Base-by-base conservation (phyloP, 1,140 invertebrate genomes). In the Zaprionus tsacasi region DNA sequence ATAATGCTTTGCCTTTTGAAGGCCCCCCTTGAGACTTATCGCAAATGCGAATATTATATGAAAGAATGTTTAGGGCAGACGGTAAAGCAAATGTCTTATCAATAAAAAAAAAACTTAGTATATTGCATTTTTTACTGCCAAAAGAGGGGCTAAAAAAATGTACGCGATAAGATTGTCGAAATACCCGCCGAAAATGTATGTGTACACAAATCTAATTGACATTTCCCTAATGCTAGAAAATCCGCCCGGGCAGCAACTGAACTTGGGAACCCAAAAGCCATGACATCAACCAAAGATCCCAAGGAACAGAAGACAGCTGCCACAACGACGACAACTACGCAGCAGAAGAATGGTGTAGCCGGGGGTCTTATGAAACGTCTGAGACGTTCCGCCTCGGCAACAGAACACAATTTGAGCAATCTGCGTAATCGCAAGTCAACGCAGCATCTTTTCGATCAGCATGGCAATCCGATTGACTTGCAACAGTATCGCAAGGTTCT, bases 391-490 rank as follows among this genome's bases (percentile, higher is more conserved):
- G 91, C 91, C 11, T 92, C 91, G 0, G 91, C 85, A 17, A 92
- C 87, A 7, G 91, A 92, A 55, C 81, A 91, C 36, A 92, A 91
- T 79, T 33, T 92, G 15, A 87, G 67, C 54, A 88, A 57, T 12
- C 65, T 92, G 17, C 70, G 91, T 3, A 91, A 92, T 70, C 91
- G 91, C 27, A 82, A 79, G 57, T 92, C 91, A 0, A 91, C 91
- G 27, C 83, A 91, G 52, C 71, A 91, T 27, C 78, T 92, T 0
- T 89, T 91, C 55, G 91, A 92, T 70, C 91, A 91, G 65, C 72
- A 92, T 61, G 91, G 91, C 7, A 82, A 82, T 71, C 90, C 91
- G 6, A 92, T 92, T 6, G 91, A 92, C 72, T 60, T 92, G n/a
- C 74, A 76, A 10, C 91, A 92, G 69, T 92, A 89, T 56, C 87